These are phyloP conservation scores for Andrena flavipes DNA, from an alignment of 2,888 invertebrate genomes.

Conservation along the genomic window DNA sequence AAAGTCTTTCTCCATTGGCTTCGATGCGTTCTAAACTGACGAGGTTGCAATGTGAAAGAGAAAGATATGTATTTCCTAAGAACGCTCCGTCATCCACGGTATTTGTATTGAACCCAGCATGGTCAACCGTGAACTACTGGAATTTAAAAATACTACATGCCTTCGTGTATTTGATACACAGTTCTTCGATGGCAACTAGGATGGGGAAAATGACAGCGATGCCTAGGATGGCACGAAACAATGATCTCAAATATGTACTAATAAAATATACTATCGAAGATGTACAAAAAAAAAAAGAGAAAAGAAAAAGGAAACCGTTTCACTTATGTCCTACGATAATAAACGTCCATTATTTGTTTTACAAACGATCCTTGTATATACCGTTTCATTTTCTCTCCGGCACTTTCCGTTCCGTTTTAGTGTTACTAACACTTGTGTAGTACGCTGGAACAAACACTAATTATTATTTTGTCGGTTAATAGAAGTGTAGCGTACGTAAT, in stretches of 20 bases:
- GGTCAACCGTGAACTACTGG: not conserved
- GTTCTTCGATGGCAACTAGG: constrained; percentile 55
- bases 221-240: constrained; percentile 51
- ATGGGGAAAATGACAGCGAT: constrained; percentile 47
- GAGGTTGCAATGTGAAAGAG: not conserved
- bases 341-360: constrained; percentile 51
- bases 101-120: constrained; percentile 40
- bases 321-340: constrained; percentile 58
- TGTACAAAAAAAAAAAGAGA: constrained; percentile 32
- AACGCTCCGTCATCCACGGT: not conserved
- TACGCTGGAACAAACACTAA: constrained; percentile 40
- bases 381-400: constrained; percentile 22
- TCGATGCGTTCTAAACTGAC: not conserved
- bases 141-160: constrained; percentile 15
- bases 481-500: constrained; percentile 36
- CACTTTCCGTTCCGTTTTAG: constrained; percentile 38
- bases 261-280: constrained; percentile 54
- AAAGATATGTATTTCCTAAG: constrained; percentile 15
- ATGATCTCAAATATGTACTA: constrained; percentile 54
- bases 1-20: not conserved
- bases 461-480: constrained; percentile 42
- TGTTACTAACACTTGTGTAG: constrained; percentile 51
- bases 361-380: constrained; percentile 21
- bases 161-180: constrained; percentile 19
- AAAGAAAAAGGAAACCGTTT: constrained; percentile 45